Evolutionary conservation across 2,888 invertebrate genomes (phyloP).

Genomic region (Drosophila nr. perissopoda): DNA sequence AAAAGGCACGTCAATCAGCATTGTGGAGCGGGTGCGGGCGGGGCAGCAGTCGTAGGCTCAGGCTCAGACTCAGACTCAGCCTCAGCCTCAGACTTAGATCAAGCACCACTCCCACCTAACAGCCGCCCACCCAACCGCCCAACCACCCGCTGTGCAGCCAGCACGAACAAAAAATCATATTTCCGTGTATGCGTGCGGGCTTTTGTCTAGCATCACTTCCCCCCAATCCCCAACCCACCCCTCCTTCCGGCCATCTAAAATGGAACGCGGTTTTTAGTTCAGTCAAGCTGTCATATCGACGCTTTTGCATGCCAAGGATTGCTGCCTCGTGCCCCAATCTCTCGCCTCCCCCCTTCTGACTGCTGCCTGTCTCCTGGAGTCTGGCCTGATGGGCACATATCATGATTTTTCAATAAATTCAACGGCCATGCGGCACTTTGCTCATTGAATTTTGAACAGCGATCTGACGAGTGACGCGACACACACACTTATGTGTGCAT

Average conservation of each 20-base stretch:
- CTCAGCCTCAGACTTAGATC: slow-evolving; percentile 8
- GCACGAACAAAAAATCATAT: slow-evolving; percentile 69
- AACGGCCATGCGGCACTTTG: slow-evolving; percentile 71
- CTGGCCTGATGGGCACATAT: slow-evolving; percentile 66
- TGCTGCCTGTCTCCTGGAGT: slow-evolving; percentile 27
- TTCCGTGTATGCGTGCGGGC: slow-evolving; percentile 57
- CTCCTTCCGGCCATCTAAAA: not conserved
- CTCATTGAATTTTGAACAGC: slow-evolving; percentile 75
- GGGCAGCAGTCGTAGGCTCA: slow-evolving; percentile 54
- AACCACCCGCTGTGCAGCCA: slow-evolving; percentile 52
- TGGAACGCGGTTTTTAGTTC: slow-evolving; percentile 71
- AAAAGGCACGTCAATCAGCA: slow-evolving; percentile 85
- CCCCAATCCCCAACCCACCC: not conserved
- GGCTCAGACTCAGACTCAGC: slow-evolving; percentile 20
- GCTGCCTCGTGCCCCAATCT: not conserved
- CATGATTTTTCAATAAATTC: slow-evolving; percentile 80
- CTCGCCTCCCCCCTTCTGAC: not conserved
- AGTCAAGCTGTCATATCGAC: slow-evolving; percentile 80
- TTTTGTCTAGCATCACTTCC: slow-evolving; percentile 64
- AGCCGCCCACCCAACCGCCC: not conserved
- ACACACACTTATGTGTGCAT: not conserved
- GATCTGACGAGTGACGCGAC: slow-evolving; percentile 19
- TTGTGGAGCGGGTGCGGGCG: slow-evolving; percentile 30
- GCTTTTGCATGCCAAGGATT: slow-evolving; percentile 68
- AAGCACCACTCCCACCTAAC: not conserved